Evolutionary conservation across 2,888 invertebrate species (phyloP), one percentile per base, ranked within the genome.

Genomic region (Patella ulyssiponensis): DNA sequence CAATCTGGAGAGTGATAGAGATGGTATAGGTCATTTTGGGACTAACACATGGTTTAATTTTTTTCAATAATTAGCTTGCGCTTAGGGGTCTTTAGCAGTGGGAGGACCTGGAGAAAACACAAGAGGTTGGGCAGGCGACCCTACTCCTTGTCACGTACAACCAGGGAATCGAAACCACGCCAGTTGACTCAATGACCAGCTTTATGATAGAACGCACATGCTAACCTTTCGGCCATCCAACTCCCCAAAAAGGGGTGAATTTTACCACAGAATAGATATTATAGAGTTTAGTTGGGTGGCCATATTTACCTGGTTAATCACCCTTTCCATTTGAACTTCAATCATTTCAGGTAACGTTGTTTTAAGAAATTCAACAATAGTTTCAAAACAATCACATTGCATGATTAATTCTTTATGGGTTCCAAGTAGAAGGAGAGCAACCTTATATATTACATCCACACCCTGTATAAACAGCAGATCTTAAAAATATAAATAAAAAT

Each of bases 361-460:
- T 91, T 98, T 98, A 33, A 98, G 93, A 86, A 96, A 98, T 87
- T 97, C 96, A 93, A 98, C 98, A 0, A 97, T 96, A 85, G 96
- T 95, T 89, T 99, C 98, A 89, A 98, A 98, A 83, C 96, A 96
- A 85, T 96, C 95, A 84, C 97, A 97, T 73, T 94, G 92, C 91
- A 98, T 93, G 76, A 99, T 93, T 23, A 95, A 94, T 79, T 97
- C 96, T 86, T 95, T 95, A 92, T 98, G 97, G 69, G 95, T 95
- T 0, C 95, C 95, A 12, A 98, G 93, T 73, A 98, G 92, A 0
- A 96, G 95, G 73, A 98, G 92, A 0, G 97, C 96, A 72, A 98
- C 96, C 80, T 96, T 95, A 91, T 98, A 97, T 75, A 98, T 94
- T 2, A 97, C 95, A 90, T 98, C 97, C 1, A 96, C 93, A 0